A percentile compares a stretch with the other conserved stretches of the same genome.
phyloP scores from a whole-genome alignment of 2,888 invertebrate genomes.

The Portevinia maculata region DNA sequence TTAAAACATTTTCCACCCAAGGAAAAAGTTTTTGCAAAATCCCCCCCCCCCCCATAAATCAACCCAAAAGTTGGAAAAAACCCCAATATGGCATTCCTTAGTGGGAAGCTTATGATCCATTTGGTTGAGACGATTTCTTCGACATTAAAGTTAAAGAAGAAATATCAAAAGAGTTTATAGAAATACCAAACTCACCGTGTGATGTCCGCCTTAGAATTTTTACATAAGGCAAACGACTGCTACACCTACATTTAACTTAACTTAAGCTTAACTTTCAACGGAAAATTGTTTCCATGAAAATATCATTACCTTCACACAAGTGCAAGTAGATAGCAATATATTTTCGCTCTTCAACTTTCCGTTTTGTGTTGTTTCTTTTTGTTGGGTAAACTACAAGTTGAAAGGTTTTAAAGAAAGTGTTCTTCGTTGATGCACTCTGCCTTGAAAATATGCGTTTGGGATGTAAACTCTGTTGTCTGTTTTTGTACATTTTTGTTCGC shows the following conservation, averaged over 20 bases:
- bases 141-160: too few relatives aligned
- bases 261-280: neutral
- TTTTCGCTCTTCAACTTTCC: neutral
- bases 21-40: too few relatives aligned
- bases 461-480: conserved; percentile 4
- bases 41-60: too few relatives aligned
- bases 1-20: too few relatives aligned
- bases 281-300: conserved; percentile 46
- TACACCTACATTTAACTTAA: neutral
- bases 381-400: neutral
- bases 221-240: neutral
- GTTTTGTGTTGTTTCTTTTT: neutral
- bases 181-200: too few relatives aligned
- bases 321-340: conserved; percentile 11
- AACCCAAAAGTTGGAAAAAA: too few relatives aligned
- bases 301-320: conserved; percentile 25
- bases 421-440: conserved; percentile 13
- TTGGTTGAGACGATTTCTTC: too few relatives aligned
- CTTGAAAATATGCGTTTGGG: neutral
- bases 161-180: too few relatives aligned
- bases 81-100: too few relatives aligned
- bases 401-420: neutral
- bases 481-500: neutral
- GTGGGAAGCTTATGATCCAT: too few relatives aligned
- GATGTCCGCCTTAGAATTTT: neutral